Conservation (phyloP, 2,888 invertebrate genomes). For the Altica lythri region DNA sequence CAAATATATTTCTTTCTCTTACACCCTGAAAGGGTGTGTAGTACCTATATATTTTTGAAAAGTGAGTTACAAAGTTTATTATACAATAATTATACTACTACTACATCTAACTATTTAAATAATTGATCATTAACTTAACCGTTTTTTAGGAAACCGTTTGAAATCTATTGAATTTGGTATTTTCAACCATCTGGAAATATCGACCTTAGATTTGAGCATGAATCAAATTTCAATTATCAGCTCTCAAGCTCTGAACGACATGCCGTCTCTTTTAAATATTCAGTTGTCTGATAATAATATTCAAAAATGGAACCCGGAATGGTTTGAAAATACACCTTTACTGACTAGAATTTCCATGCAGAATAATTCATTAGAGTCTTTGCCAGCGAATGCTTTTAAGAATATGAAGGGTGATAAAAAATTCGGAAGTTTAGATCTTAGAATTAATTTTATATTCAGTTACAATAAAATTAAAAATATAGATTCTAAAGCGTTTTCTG, state of each 20-base stretch:
- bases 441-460: slow-evolving; percentile 44
- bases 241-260: slow-evolving; percentile 38
- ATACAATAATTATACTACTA: too few relatives aligned
- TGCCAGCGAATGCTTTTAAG: slow-evolving; percentile 41
- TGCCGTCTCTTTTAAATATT: slow-evolving; percentile 39
- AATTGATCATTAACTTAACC: too few relatives aligned
- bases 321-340: slow-evolving; percentile 44
- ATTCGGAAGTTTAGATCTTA: slow-evolving; percentile 37
- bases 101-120: too few relatives aligned
- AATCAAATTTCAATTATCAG: slow-evolving; percentile 38
- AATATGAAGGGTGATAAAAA: slow-evolving; percentile 41
- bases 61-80: too few relatives aligned
- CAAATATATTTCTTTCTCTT: too few relatives aligned
- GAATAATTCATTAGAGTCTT: slow-evolving; percentile 41
- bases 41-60: too few relatives aligned
- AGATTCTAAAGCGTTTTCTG: slow-evolving; percentile 40
- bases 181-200: slow-evolving; percentile 40
- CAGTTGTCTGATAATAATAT: slow-evolving; percentile 44
- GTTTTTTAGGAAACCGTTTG: slow-evolving; percentile 37
- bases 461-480: slow-evolving; percentile 43
- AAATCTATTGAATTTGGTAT: slow-evolving; percentile 39
- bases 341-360: slow-evolving; percentile 44
- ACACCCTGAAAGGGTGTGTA: too few relatives aligned
- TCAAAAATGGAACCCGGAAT: slow-evolving; percentile 40
- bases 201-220: slow-evolving; percentile 39